These are phyloP conservation scores for Epinotia nisella DNA, from an alignment of 2,888 invertebrate genomes.

Conservation along the genomic window DNA sequence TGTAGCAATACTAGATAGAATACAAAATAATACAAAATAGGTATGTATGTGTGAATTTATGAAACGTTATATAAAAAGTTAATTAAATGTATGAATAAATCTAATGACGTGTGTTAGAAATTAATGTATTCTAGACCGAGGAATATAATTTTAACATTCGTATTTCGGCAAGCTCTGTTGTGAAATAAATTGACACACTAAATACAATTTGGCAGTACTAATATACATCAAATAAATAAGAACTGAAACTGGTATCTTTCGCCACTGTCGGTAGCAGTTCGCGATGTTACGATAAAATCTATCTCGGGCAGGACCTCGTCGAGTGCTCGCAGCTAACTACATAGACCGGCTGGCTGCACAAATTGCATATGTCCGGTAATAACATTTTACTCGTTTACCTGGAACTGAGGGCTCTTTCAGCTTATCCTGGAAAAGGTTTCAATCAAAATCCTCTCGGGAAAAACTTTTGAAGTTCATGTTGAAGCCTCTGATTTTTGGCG, in stretches of 20 bases:
- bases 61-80: too few relatives aligned
- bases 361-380: conserved; percentile 43
- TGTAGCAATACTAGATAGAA: too few relatives aligned
- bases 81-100: too few relatives aligned
- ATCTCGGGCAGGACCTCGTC: conserved; percentile 2
- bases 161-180: too few relatives aligned
- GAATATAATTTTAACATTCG: too few relatives aligned
- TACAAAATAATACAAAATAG: too few relatives aligned
- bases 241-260: conserved; percentile 7
- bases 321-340: conserved; percentile 22
- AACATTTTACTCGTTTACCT: conserved; percentile 37
- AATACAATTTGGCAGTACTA: background rate
- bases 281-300: conserved; percentile 29
- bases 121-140: too few relatives aligned
- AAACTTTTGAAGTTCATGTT: background rate
- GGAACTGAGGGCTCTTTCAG: conserved; percentile 31
- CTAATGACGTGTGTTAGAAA: too few relatives aligned
- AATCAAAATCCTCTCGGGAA: background rate
- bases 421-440: conserved; percentile 15
- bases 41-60: too few relatives aligned
- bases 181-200: background rate
- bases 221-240: conserved; percentile 4
- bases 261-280: conserved; percentile 14
- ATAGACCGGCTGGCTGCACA: conserved; percentile 27
- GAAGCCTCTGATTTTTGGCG: background rate